Evolutionary conservation across 2,888 invertebrate species (phyloP).

Genomic region (Volucella bombylans): DNA sequence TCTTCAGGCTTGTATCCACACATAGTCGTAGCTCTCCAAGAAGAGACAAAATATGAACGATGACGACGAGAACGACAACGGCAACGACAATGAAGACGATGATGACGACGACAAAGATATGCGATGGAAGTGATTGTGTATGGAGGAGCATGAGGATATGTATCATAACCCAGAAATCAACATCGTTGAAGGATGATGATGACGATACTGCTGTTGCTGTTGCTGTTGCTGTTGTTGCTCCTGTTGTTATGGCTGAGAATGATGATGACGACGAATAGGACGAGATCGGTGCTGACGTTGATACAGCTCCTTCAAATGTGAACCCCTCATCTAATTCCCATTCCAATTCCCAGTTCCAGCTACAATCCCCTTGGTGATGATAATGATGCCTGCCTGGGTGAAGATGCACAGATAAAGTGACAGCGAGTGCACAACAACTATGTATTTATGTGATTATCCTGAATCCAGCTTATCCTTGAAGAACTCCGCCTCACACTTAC

Average conservation of each 20-base stretch:
- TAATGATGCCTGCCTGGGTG: constrained; percentile 31
- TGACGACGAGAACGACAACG: constrained; percentile 22
- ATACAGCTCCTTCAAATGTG: constrained; percentile 55
- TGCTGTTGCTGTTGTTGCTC: constrained; percentile 60
- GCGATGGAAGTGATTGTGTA: constrained; percentile 59
- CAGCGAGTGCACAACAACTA: constrained; percentile 51
- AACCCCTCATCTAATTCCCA: constrained; percentile 27
- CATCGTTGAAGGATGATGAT: constrained; percentile 72
- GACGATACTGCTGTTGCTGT: constrained; percentile 62
- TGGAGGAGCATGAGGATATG: constrained; percentile 53
- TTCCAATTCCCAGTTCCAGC: neutral
- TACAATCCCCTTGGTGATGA: constrained; percentile 5
- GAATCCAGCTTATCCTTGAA: neutral
- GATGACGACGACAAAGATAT: constrained; percentile 35
- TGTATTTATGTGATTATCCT: constrained; percentile 66
- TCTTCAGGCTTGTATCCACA: neutral
- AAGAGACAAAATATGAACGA: constrained; percentile 49
- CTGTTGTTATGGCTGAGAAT: constrained; percentile 51
- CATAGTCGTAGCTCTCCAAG: constrained; percentile 34
- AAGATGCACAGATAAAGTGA: constrained; percentile 32
- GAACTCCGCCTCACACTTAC: neutral
- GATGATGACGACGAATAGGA: constrained; percentile 65
- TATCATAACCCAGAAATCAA: constrained; percentile 74
- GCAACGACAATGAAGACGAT: neutral
- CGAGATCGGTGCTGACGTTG: constrained; percentile 71